These are phyloP conservation scores for Ligdia adustata DNA, from an alignment of 2,888 invertebrate species.

Conservation along the genomic window DNA sequence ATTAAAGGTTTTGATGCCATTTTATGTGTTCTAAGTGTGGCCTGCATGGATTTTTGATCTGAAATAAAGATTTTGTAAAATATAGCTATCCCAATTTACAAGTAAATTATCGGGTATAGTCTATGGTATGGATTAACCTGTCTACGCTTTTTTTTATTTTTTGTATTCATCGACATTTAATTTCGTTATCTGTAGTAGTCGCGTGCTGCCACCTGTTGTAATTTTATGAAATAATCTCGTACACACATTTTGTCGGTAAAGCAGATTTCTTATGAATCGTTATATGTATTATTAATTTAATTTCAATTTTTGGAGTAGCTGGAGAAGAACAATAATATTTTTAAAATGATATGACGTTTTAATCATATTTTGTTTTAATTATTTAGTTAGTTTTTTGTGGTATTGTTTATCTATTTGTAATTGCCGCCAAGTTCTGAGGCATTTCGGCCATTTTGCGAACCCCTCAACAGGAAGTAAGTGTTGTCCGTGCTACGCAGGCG, in stretches of 20 bases:
- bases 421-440: constrained; percentile 66
- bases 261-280: constrained; percentile 4
- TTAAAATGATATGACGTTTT: too few species aligned
- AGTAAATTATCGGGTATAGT: too few species aligned
- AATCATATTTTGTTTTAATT: not conserved
- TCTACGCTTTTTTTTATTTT: too few species aligned
- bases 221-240: not conserved
- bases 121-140: too few species aligned
- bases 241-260: constrained; percentile 27
- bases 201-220: constrained; percentile 27
- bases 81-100: too few species aligned
- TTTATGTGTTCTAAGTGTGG: too few species aligned
- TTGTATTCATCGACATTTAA: not conserved
- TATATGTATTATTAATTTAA: not conserved
- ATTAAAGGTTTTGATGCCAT: too few species aligned
- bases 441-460: constrained; percentile 76
- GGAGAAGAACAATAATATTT: not conserved
- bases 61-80: too few species aligned
- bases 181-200: not conserved
- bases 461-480: constrained; percentile 82
- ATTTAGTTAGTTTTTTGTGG: not conserved
- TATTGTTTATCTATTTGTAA: constrained; percentile 42
- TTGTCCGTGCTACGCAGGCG: constrained; percentile 88
- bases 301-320: not conserved
- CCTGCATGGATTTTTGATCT: too few species aligned